Conservation (phyloP, 2,888 invertebrate genomes). For the Scaptodrosophila latifasciaeformis region DNA sequence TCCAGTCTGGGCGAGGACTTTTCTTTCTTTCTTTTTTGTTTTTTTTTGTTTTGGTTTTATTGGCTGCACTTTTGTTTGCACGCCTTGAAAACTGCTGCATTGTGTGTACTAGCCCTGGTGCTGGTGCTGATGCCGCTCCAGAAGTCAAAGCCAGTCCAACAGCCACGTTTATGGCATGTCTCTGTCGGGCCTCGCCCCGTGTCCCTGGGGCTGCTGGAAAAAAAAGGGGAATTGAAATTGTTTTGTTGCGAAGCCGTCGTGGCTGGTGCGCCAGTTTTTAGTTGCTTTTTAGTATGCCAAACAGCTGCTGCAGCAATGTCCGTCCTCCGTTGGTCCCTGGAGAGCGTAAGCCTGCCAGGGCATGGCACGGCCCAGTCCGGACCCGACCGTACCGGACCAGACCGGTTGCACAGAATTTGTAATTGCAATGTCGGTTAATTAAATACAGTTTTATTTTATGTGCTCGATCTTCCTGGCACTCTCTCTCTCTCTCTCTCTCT, state of each 20-base stretch:
- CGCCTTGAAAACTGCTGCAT: slow-evolving; percentile 54
- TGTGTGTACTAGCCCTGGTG: slow-evolving; percentile 48
- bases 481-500: slow-evolving; percentile 1
- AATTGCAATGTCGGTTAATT: slow-evolving; percentile 73
- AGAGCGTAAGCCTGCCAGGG: neutral
- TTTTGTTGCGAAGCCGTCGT: slow-evolving; percentile 44
- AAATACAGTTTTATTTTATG: slow-evolving; percentile 71
- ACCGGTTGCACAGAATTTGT: slow-evolving; percentile 70
- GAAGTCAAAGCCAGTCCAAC: slow-evolving; percentile 11
- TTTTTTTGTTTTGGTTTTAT: slow-evolving; percentile 11
- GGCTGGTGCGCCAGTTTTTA: too few species aligned
- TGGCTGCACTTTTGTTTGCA: slow-evolving; percentile 53
- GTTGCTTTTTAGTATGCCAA: slow-evolving; percentile 61
- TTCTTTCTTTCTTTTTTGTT: slow-evolving; percentile 2
- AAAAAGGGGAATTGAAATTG: slow-evolving; percentile 54
- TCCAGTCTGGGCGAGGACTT: too few species aligned
- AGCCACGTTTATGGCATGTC: slow-evolving; percentile 29
- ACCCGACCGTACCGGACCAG: too few species aligned
- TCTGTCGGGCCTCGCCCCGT: slow-evolving; percentile 19
- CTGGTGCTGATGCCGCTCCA: slow-evolving; percentile 2
- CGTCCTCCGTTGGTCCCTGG: too few species aligned
- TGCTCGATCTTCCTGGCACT: slow-evolving; percentile 17
- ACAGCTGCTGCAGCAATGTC: slow-evolving; percentile 38
- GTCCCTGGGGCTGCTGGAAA: slow-evolving; percentile 25
- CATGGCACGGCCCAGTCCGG: slow-evolving; percentile 25